phyloP scores from a whole-genome alignment of 1,140 invertebrate species.

The Cydia amplana region DNA sequence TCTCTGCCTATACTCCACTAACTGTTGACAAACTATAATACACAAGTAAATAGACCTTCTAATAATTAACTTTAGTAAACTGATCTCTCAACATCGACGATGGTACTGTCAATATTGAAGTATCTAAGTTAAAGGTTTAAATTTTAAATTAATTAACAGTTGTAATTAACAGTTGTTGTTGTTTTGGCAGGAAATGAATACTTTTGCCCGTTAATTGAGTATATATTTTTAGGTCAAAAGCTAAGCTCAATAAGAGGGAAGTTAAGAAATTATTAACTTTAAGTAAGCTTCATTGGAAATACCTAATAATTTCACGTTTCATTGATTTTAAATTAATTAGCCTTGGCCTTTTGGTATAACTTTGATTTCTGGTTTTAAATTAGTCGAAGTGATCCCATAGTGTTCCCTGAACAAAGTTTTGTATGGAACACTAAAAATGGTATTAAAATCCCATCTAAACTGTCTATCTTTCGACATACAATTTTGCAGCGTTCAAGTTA shows the following conservation, averaged over 20 bases:
- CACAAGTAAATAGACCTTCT: background rate
- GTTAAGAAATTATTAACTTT: background rate
- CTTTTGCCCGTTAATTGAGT: background rate
- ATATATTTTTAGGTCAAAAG: background rate
- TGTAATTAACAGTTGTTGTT: slow-evolving; percentile 10
- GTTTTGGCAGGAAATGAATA: slow-evolving; percentile 16
- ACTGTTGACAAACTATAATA: background rate
- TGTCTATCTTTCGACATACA: too few relatives aligned
- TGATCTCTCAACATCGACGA: background rate
- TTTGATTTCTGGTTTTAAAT: background rate
- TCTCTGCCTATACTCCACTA: too few relatives aligned
- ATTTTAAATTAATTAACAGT: background rate
- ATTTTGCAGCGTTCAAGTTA: too few relatives aligned
- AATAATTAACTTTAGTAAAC: background rate
- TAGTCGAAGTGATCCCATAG: too few relatives aligned
- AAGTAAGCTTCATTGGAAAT: background rate
- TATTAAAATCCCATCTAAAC: too few relatives aligned
- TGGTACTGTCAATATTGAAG: background rate
- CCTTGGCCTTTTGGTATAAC: background rate
- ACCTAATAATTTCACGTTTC: background rate
- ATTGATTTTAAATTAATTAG: background rate
- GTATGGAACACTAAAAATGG: too few relatives aligned
- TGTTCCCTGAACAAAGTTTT: too few relatives aligned
- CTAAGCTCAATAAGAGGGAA: background rate
- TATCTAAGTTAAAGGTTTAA: background rate